Evolutionary conservation across 2,797 vertebrate species (phyloP), one percentile per base, ranked within the genome.

Genomic region (Eospalax fontanierii): DNA sequence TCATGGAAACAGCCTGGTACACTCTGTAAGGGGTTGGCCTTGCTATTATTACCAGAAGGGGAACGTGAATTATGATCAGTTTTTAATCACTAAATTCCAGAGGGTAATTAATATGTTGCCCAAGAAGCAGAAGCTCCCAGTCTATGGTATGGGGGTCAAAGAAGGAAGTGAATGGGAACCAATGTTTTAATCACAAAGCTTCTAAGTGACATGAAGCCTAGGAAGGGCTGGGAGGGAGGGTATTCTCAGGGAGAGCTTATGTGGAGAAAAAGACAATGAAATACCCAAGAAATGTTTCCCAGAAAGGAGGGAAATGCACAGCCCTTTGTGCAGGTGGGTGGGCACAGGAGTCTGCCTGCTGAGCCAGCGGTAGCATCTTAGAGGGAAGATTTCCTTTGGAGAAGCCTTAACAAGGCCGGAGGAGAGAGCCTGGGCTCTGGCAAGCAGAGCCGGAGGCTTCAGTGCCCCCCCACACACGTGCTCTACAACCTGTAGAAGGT

Each of bases 401-500:
- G 63, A 75, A 38, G 43, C n/a, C 71, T 33, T 71, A 24, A 35
- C 7, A 22, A 6, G 46, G n/a, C 33, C 24, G 4, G 12, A 65
- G 3, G 73, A 35, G 28, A 46, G 71, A 92, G 83, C 57, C 71
- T 15, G 82, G 54, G 74, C 65, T 65, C 35, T 54, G n/a, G 75
- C 26, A 70, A 57, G 15, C 0, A 1, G 2, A 33, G 24, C 57
- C 76, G 87, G 3, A 50, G 94, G 57, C 30, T 46, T 73, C 61
- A 85, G 88, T 85, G 1, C 87, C 94, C 82, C 82, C 78, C 65
- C 46, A 1, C 35, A 81, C 85, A 61, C 87, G 0, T 0, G 78
- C 40, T 73, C 46, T 50, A 85, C 93, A 91, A 97, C 97, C 97
- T 97, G 97, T 97, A 97, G 96, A 97, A 97, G 75, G 97, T 97